Percentiles rank a stretch among this genome's conserved stretches.
phyloP scores from a whole-genome alignment of 2,113 vertebrate species.

The Meles meles region DNA sequence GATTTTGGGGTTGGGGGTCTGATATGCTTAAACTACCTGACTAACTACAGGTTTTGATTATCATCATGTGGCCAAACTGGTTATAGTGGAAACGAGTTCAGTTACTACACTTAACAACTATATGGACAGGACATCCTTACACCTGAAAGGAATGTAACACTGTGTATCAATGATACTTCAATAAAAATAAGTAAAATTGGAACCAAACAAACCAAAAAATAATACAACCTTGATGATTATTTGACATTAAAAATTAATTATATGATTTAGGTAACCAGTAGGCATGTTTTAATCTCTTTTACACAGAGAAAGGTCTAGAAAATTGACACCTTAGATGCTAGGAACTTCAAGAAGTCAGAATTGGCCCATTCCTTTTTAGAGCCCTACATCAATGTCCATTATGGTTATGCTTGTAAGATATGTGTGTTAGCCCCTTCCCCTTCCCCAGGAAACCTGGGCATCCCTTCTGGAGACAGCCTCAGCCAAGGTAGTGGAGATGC shows the following conservation, averaged over 20 bases:
- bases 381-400: background rate
- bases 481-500: background rate
- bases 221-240: background rate
- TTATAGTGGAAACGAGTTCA: background rate
- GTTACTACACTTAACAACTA: background rate
- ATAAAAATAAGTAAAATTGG: background rate
- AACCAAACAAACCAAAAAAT: background rate
- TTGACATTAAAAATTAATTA: constrained; percentile 2
- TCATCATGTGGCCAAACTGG: background rate
- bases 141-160: background rate
- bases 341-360: background rate
- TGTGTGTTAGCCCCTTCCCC: background rate
- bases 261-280: background rate
- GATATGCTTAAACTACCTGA: background rate
- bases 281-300: background rate
- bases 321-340: background rate
- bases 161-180: background rate
- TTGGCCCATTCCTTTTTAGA: background rate
- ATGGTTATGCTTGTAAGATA: background rate
- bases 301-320: background rate
- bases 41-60: background rate
- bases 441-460: background rate
- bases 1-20: background rate
- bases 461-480: background rate
- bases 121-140: background rate